A percentile compares a stretch with the other conserved stretches of the same genome.
Conservation (phyloP, 37 sponge, comb jelly and placozoan genomes). For the Aplysina aerophoba region DNA sequence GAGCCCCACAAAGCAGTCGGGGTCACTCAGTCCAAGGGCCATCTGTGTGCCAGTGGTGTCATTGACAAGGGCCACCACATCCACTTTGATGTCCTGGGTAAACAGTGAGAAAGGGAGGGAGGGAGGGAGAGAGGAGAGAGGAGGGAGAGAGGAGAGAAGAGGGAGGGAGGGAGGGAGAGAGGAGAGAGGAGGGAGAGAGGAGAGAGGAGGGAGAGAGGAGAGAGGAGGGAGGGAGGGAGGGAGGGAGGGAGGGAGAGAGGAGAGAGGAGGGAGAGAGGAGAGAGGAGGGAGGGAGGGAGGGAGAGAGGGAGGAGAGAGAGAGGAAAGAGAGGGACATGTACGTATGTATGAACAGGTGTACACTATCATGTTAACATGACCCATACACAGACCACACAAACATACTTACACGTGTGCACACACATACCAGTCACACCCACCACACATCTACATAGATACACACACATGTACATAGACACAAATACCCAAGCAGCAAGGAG, state of each 20-base stretch:
- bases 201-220: too few relatives aligned
- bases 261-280: slow-evolving; percentile 13
- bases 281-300: too few relatives aligned
- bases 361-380: too few relatives aligned
- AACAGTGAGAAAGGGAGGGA: neutral
- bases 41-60: slow-evolving; percentile 99
- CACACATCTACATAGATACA: too few relatives aligned
- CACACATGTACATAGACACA: too few relatives aligned
- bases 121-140: neutral
- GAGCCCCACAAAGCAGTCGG: slow-evolving; percentile 88
- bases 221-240: neutral
- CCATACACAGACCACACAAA: too few relatives aligned
- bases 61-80: slow-evolving; percentile 91
- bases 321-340: too few relatives aligned
- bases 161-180: slow-evolving; percentile 73
- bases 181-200: neutral
- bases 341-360: slow-evolving; percentile 11
- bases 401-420: too few relatives aligned
- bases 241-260: slow-evolving; percentile 26
- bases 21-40: slow-evolving; percentile 75
- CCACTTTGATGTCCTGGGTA: slow-evolving; percentile 65
- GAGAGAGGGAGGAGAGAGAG: too few relatives aligned
- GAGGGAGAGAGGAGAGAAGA: slow-evolving; percentile 92
- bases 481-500: too few relatives aligned
- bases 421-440: too few relatives aligned